phyloP scores from a whole-genome alignment of 1,140 invertebrate genomes.

The Aethina tumida region DNA sequence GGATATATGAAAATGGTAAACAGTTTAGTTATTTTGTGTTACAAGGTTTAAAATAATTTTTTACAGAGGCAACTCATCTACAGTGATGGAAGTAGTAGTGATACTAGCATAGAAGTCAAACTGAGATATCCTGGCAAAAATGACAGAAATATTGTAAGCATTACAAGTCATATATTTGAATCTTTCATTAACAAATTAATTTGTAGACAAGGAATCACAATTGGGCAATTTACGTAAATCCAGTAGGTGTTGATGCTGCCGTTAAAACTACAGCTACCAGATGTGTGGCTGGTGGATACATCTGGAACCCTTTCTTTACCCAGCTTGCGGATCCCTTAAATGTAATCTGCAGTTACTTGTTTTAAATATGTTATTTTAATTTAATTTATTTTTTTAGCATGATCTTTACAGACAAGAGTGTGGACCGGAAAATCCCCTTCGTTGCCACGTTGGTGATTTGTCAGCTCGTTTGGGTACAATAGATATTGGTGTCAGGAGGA shows the following conservation, averaged over 20 bases:
- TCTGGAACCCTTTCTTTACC: constrained; percentile 90
- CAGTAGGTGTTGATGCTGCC: constrained; percentile 84
- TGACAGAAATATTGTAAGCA: constrained; percentile 66
- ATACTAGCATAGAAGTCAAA: constrained; percentile 83
- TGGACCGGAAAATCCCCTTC: constrained; percentile 70
- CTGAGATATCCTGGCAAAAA: constrained; percentile 72
- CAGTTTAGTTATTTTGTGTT: constrained; percentile 4
- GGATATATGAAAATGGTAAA: constrained; percentile 78
- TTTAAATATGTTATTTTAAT: not conserved
- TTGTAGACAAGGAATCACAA: constrained; percentile 72
- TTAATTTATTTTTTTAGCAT: constrained; percentile 41
- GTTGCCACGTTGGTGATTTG: constrained; percentile 90
- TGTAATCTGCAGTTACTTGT: constrained; percentile 44
- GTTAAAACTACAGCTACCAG: constrained; percentile 67
- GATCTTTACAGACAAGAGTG: constrained; percentile 83
- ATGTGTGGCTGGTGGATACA: constrained; percentile 82
- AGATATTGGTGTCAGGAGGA: constrained; percentile 65
- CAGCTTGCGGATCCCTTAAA: constrained; percentile 81
- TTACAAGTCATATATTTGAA: not conserved
- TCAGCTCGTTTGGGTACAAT: constrained; percentile 76
- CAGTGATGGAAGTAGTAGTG: constrained; percentile 74
- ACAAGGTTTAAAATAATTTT: constrained; percentile 3
- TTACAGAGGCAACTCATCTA: constrained; percentile 75
- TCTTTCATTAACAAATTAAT: not conserved
- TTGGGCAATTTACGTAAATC: constrained; percentile 90